Evolutionary conservation across 2,797 vertebrate genomes (phyloP).

Genomic region (Parauchenoglanis ngamensis): DNA sequence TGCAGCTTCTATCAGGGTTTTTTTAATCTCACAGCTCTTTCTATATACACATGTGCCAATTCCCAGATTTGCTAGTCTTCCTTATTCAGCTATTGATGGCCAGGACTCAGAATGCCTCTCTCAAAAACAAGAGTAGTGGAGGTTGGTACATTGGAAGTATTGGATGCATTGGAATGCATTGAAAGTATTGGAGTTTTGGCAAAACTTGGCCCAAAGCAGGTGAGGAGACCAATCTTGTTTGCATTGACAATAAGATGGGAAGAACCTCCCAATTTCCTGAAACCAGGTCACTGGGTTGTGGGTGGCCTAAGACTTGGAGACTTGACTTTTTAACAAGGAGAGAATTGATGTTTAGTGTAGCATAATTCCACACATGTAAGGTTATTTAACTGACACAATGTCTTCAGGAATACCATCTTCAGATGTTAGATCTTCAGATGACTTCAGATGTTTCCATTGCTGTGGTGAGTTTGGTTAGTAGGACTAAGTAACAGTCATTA

Average conservation of each 20-base stretch:
- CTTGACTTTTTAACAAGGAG: background rate
- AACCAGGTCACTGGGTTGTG: background rate
- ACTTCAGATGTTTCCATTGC: background rate
- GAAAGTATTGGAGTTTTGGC: background rate
- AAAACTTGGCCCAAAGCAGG: background rate
- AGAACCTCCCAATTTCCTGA: background rate
- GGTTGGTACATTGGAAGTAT: background rate
- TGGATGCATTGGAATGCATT: too few species aligned
- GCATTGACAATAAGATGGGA: background rate
- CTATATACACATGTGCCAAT: background rate
- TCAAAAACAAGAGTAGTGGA: background rate
- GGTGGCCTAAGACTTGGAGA: background rate
- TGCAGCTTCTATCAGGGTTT: background rate
- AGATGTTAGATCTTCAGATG: background rate
- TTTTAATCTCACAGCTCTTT: background rate
- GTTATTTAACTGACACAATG: background rate
- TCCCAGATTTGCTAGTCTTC: background rate
- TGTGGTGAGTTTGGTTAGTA: background rate
- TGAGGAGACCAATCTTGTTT: background rate
- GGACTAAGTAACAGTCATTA: background rate
- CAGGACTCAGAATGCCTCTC: background rate
- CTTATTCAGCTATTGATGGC: background rate
- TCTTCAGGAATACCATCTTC: background rate
- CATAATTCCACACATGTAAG: background rate
- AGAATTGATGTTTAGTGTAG: background rate